Evolutionary conservation across 2,797 vertebrate genomes (phyloP).

Genomic region (Lepus townsendii): DNA sequence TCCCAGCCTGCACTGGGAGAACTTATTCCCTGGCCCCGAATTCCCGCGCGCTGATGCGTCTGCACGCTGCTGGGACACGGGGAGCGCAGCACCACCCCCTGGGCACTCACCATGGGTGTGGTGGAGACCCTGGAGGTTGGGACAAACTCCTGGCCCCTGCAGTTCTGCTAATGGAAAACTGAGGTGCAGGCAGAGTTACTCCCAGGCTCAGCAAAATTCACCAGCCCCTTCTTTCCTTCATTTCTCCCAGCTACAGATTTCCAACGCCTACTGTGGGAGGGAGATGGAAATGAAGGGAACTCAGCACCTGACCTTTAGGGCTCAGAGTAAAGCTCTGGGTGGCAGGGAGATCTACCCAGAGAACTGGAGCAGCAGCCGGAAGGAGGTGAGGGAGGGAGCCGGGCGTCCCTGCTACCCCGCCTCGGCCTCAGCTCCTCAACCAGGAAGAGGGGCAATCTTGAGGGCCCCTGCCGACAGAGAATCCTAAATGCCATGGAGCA

Average conservation of each 20-base stretch:
- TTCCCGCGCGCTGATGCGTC: background rate
- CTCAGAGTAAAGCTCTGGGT: background rate
- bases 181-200: slow-evolving; percentile 14
- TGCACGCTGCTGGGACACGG: background rate
- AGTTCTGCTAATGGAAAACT: background rate
- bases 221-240: background rate
- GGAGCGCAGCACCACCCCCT: background rate
- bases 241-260: background rate
- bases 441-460: background rate
- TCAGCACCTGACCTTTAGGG: slow-evolving; percentile 14
- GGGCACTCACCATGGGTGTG: background rate
- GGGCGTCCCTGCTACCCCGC: background rate
- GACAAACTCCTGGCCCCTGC: background rate
- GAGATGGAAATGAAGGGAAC: background rate
- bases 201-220: background rate
- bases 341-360: background rate
- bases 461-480: background rate
- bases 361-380: background rate
- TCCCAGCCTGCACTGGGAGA: background rate
- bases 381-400: background rate
- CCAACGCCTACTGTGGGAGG: background rate
- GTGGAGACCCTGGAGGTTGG: background rate
- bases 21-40: background rate
- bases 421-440: background rate
- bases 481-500: background rate